Evolutionary conservation across 2,113 vertebrate genomes (phyloP), one percentile per base, ranked within the genome.

Genomic region (Nansenia antarctica): DNA sequence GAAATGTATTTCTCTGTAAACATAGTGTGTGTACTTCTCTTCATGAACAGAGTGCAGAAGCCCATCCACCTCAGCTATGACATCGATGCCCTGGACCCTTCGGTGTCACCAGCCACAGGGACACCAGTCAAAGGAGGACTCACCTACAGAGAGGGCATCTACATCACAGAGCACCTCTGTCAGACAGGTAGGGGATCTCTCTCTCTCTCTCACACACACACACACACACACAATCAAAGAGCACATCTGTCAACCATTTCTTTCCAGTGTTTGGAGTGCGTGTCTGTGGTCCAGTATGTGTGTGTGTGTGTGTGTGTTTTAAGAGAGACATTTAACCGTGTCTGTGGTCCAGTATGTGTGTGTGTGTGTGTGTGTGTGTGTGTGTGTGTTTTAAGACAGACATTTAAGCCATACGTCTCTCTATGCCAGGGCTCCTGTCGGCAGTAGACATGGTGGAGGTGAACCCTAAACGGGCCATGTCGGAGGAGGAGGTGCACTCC

Each of bases 41-140:
- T 11, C 12, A 15, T 42, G 1, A 49, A 49, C 71, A 93, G 92
- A 24, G 85, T 31, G 64, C 90, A 90, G 71, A 92, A 87, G 53
- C 90, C 91, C 0, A 90, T 93, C 45, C 93, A 94, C 70, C 83
- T 94, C 62, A 94, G 92, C 82, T 93, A 86, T 1, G 92, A 94
- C 75, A 85, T 93, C 0, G 92, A 93, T 0, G 91, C 91, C n/a
- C 78, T 94, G 2, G 92, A 94, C 59, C 92, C 93, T 0, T 75
- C 82, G 0, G 49, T 93, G 55, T 81, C 92, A 58, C 91, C 91
- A 2, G 92, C 92, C 1, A 94, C 92, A 0, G 92, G 92, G 7
- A 94, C 92, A 0, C 91, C 92, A 9, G 91, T 85, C 12, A 68
- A 66, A 0, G 93, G 93, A 26, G 93, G 93, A 1, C 87, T 94